phyloP scores from a whole-genome alignment of 2,888 invertebrate species.

The Rugalucina vietnamica region DNA sequence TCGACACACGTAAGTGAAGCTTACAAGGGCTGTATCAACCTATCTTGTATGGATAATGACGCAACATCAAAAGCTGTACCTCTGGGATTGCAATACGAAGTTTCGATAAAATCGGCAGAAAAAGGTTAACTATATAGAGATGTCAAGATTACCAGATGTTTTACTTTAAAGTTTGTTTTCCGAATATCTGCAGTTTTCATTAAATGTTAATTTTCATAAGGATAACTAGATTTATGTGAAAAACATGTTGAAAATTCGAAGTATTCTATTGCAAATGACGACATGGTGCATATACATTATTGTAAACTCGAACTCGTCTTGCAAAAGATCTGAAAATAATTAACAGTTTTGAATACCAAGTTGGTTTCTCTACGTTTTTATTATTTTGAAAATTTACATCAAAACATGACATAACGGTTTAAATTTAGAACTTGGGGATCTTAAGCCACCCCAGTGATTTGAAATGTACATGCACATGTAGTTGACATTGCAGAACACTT shows the following conservation, averaged over 20 bases:
- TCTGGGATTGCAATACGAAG: constrained; percentile 61
- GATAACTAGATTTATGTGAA: constrained; percentile 8
- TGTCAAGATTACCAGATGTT: constrained; percentile 55
- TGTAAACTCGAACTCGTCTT: not conserved
- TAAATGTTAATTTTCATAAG: constrained; percentile 13
- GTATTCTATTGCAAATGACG: not conserved
- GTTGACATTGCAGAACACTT: too few species aligned
- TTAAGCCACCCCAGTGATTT: too few species aligned
- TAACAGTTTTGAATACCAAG: too few species aligned
- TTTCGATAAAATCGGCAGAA: constrained; percentile 58
- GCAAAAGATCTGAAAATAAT: not conserved
- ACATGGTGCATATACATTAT: not conserved
- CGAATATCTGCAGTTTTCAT: not conserved
- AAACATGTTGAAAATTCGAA: constrained; percentile 2
- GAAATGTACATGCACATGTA: too few species aligned
- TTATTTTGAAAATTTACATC: too few species aligned
- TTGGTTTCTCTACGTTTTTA: too few species aligned
- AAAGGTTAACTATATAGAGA: constrained; percentile 47
- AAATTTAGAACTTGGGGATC: too few species aligned
- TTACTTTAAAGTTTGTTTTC: constrained; percentile 15
- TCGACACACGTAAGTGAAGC: not conserved
- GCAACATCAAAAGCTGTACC: constrained; percentile 55
- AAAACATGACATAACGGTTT: too few species aligned
- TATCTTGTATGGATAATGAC: constrained; percentile 50
- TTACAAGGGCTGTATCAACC: not conserved